Base-by-base conservation (phyloP, 2,888 invertebrate genomes). In the Camptogramma bilineatum region DNA sequence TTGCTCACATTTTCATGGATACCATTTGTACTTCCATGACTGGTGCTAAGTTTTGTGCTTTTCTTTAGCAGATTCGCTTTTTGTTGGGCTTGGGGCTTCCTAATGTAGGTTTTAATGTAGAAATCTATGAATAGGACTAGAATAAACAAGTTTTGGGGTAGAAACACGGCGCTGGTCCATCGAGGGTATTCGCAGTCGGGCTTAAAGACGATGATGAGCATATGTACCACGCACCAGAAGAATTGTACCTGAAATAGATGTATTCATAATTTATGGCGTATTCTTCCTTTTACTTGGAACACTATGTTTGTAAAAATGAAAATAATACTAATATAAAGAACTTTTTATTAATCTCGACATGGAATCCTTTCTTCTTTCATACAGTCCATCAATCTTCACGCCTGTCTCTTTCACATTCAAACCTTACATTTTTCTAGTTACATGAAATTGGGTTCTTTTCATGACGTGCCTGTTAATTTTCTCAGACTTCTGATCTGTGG, bases 131-230 rank as follows among this genome's bases (percentile, higher is more conserved):
- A 96, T 1, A 96, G 82, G 2, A 94, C 74, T 0, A 96, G 85
- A 94, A 96, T 95, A 74, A 95, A 95, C 0, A 94, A 44, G 78
- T 95, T 95, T 78, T 96, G 96, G 0, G 95, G 94, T 0, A 96
- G 80, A 51, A 95, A 91, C 0, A 95, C n/a, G 0, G 92, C 88
- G 0, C 93, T 85, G 0, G 84, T 80, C 91, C 94, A 94, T 9
- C 90, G 87, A 1, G 96, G 95, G 73, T 93, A 96, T 0, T 73
- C 88, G 73, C 96, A 96, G 68, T 94, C 88, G 0, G 93, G 78
- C 39, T 80, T 83, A 76, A 94, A 88, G 0, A 93, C 73, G 39
- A 94, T 64, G 10, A 83, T 73, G 0, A 80, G 66, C 84, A 93
- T 94, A 80, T 96, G 95, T 0, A 95, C 60, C 0, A 94, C 84